phyloP scores from a whole-genome alignment of 2,797 vertebrate genomes.

The Coendou prehensilis region DNA sequence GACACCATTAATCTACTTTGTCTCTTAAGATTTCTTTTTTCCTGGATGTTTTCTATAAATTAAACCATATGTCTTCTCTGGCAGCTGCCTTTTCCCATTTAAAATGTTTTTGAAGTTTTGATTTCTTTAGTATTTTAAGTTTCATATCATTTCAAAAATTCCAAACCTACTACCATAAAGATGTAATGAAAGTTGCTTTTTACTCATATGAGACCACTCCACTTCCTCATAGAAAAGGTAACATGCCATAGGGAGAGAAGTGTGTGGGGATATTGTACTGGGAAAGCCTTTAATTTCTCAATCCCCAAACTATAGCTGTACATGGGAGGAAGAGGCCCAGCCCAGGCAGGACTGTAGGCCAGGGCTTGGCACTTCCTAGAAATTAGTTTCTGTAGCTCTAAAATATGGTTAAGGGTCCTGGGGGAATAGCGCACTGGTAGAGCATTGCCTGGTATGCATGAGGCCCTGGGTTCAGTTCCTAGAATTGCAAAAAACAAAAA shows the following conservation, averaged over 20 bases:
- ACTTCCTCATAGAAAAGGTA: neutral
- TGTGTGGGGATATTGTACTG: neutral
- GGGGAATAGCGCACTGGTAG: neutral
- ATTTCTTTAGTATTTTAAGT: neutral
- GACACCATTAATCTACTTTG: neutral
- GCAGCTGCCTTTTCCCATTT: neutral
- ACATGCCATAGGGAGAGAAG: neutral
- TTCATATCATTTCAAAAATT: neutral
- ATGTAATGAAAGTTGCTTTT: neutral
- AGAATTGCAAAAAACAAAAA: neutral
- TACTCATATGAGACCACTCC: neutral
- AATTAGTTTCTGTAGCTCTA: neutral
- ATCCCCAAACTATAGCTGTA: neutral
- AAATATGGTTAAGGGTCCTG: neutral
- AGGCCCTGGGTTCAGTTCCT: neutral
- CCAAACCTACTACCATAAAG: neutral
- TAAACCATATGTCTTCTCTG: neutral
- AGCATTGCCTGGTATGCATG: neutral
- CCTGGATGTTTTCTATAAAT: neutral
- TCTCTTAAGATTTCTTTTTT: neutral
- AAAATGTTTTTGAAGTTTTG: neutral
- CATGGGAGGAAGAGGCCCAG: neutral
- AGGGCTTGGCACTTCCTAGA: neutral
- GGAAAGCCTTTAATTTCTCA: neutral
- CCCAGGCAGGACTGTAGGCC: neutral